phyloP scores from a whole-genome alignment of 2,113 vertebrate species.

The Hipposideros armiger region DNA sequence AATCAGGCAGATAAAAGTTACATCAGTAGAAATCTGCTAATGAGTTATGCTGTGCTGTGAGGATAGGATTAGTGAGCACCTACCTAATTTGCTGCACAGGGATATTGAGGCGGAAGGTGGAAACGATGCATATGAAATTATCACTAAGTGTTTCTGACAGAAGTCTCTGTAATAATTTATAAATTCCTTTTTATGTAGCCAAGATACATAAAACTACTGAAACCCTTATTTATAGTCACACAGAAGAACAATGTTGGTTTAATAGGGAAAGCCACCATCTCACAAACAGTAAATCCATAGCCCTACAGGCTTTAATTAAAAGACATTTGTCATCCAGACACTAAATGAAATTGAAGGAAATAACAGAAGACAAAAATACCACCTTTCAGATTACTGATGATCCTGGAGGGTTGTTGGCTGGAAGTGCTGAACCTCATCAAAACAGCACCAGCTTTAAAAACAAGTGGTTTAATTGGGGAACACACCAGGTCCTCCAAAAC shows the following conservation, averaged over 20 bases:
- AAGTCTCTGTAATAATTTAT: constrained; percentile 17
- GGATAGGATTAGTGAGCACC: constrained; percentile 33
- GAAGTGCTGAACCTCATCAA: background rate
- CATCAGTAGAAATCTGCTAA: constrained; percentile 67
- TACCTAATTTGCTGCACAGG: constrained; percentile 35
- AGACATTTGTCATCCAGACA: constrained; percentile 65
- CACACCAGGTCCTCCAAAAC: background rate
- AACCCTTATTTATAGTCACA: background rate
- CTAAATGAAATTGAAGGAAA: constrained; percentile 62
- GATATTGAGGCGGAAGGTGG: constrained; percentile 9
- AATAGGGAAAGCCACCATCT: background rate
- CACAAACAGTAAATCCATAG: constrained; percentile 29
- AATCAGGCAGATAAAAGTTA: constrained; percentile 71
- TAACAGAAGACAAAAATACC: constrained; percentile 49
- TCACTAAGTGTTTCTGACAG: constrained; percentile 15
- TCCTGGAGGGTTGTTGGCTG: background rate
- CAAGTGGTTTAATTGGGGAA: constrained; percentile 9
- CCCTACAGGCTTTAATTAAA: constrained; percentile 56
- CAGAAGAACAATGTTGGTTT: background rate
- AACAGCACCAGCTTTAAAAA: constrained; percentile 43
- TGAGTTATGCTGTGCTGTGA: constrained; percentile 30
- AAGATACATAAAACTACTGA: constrained; percentile 15
- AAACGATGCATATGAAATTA: background rate
- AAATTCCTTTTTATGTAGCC: constrained; percentile 68
- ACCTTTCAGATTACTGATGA: constrained; percentile 42